phyloP scores from a whole-genome alignment of 1,140 invertebrate genomes.

The Anoplolepis gracilipes region DNA sequence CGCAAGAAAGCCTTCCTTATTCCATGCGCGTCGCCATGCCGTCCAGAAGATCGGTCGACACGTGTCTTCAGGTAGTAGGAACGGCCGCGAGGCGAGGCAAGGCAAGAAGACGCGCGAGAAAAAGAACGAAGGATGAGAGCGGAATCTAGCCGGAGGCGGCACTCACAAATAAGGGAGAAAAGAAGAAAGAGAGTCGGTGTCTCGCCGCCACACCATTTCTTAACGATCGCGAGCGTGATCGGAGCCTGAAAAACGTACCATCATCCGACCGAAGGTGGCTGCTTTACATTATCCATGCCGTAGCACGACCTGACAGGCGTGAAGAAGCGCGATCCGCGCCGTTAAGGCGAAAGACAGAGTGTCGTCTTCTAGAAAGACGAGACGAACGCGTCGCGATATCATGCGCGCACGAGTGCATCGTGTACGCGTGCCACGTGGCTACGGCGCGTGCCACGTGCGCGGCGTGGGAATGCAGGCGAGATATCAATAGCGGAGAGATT shows the following conservation, averaged over 20 bases:
- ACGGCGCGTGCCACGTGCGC: conserved; percentile 52
- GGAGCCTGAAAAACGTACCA: conserved; percentile 59
- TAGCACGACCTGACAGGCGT: conserved; percentile 70
- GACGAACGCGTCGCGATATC: conserved; percentile 58
- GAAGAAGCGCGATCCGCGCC: conserved; percentile 72
- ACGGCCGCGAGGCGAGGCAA: conserved; percentile 17
- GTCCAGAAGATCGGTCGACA: conserved; percentile 56
- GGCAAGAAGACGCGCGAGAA: conserved; percentile 38
- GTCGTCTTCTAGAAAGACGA: conserved; percentile 60
- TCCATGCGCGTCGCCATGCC: conserved; percentile 34
- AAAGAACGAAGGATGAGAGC: conserved; percentile 42
- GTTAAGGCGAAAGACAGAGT: conserved; percentile 73
- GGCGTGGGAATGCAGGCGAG: conserved; percentile 8
- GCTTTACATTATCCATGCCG: conserved; percentile 68
- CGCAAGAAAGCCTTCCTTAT: conserved; percentile 61
- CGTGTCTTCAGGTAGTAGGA: conserved; percentile 49
- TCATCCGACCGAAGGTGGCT: conserved; percentile 29
- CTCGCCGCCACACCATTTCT: background rate
- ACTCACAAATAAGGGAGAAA: background rate
- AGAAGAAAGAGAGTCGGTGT: background rate
- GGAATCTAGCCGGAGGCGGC: conserved; percentile 51
- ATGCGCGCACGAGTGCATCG: conserved; percentile 17
- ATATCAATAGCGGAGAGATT: conserved; percentile 14
- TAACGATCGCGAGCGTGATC: conserved; percentile 28
- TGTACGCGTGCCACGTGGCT: conserved; percentile 55